Evolutionary conservation across 2,888 invertebrate genomes (phyloP).

Genomic region (Troilus luridus): DNA sequence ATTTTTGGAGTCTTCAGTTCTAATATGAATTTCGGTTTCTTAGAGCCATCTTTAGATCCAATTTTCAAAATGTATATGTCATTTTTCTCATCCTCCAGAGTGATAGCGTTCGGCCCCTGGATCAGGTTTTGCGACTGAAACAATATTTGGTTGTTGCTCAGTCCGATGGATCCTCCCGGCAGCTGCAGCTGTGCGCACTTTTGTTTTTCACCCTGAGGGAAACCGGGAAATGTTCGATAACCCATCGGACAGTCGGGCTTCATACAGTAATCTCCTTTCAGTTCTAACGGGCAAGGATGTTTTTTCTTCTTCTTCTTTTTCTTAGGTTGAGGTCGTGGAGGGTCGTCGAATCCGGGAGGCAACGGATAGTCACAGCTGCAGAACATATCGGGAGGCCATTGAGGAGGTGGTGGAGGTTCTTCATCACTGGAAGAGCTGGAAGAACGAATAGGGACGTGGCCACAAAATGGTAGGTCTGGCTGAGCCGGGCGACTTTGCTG

Average conservation of each 20-base stretch:
- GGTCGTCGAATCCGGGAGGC: conserved; percentile 10
- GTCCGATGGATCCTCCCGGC: background rate
- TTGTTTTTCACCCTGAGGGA: background rate
- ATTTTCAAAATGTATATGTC: conserved; percentile 49
- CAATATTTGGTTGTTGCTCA: background rate
- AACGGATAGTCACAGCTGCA: conserved; percentile 53
- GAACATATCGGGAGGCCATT: background rate
- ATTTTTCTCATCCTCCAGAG: conserved; percentile 2
- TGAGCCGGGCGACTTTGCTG: conserved; percentile 52
- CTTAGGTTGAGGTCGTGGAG: background rate
- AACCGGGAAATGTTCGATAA: background rate
- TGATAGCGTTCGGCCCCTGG: background rate
- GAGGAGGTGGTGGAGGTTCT: conserved; percentile 6
- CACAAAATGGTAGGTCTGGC: conserved; percentile 54
- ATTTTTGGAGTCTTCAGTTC: conserved; percentile 36
- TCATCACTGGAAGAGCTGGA: conserved; percentile 54
- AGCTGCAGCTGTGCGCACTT: background rate
- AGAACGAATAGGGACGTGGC: background rate
- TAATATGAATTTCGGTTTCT: conserved; percentile 46
- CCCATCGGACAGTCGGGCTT: conserved; percentile 53
- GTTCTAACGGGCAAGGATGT: conserved; percentile 16
- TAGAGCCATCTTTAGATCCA: background rate
- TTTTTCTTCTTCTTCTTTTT: conserved; percentile 58
- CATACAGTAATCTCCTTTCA: conserved; percentile 3
- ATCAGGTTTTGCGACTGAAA: background rate